These are phyloP conservation scores for Notarius lentiginosus DNA, from an alignment of 2,113 vertebrate species.

Conservation along the genomic window DNA sequence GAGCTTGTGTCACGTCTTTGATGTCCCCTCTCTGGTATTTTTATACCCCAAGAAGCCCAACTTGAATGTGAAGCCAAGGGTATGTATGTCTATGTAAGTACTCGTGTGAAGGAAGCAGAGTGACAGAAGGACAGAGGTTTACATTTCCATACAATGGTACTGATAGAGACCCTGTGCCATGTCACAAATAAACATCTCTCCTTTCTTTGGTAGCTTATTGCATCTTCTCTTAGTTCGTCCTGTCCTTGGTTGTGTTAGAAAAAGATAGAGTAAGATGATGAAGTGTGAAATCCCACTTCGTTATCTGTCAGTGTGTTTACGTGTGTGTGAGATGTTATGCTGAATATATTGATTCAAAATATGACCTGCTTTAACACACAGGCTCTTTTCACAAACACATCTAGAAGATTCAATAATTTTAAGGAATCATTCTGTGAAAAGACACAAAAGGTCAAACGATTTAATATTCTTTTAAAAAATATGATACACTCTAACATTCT, in stretches of 20 bases:
- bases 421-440: neutral
- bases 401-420: neutral
- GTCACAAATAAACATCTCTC: slow-evolving; percentile 11
- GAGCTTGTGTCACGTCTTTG: slow-evolving; percentile 36
- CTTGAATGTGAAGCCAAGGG: slow-evolving; percentile 53
- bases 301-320: neutral
- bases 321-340: neutral
- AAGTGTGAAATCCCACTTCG: slow-evolving; percentile 7
- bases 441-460: neutral
- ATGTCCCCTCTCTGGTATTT: slow-evolving; percentile 32
- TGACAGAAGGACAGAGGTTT: neutral
- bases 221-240: slow-evolving; percentile 8
- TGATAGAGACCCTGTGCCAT: neutral
- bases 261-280: neutral
- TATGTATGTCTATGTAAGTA: slow-evolving; percentile 25
- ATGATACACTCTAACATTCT: neutral
- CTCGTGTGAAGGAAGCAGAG: neutral
- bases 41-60: slow-evolving; percentile 26
- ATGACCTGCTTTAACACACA: neutral
- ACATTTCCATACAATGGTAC: slow-evolving; percentile 37
- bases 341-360: neutral
- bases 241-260: neutral
- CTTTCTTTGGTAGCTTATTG: neutral
- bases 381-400: neutral
- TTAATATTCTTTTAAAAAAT: neutral